These are phyloP conservation scores for Dipus sagitta DNA, from an alignment of 2,797 vertebrate genomes.

Conservation along the genomic window DNA sequence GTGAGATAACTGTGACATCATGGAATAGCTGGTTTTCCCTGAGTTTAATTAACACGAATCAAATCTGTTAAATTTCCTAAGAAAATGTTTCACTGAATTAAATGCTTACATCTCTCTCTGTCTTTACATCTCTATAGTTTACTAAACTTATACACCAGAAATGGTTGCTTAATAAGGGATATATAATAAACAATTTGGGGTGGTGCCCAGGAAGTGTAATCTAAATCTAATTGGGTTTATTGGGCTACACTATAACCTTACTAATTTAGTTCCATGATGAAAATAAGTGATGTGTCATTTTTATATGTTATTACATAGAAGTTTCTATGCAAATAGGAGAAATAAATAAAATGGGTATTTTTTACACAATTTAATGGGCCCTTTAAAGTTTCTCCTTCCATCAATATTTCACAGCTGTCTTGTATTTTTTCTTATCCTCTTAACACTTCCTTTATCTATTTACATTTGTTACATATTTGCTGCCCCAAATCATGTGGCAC, in stretches of 20 bases:
- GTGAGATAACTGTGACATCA: not conserved
- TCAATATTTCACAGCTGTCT: not conserved
- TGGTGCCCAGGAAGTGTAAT: not conserved
- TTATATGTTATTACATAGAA: not conserved
- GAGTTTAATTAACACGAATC: not conserved
- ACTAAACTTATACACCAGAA: not conserved
- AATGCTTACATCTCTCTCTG: not conserved
- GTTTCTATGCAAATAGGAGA: not conserved
- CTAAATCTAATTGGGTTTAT: not conserved
- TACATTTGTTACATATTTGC: not conserved
- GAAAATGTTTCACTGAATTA: not conserved
- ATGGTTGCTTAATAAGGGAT: not conserved
- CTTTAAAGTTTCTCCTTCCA: not conserved
- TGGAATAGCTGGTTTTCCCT: not conserved
- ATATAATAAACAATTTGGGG: not conserved
- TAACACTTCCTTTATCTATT: not conserved
- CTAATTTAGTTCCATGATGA: not conserved
- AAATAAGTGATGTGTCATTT: not conserved
- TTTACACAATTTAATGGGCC: not conserved
- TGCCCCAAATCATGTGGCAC: not conserved
- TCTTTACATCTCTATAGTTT: not conserved
- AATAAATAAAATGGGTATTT: not conserved
- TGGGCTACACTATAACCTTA: not conserved
- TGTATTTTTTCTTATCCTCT: not conserved
- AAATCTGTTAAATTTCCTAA: slow-evolving; percentile 23